Conservation (phyloP, 2,113 vertebrate genomes). For the Stegostoma tigrinum region DNA sequence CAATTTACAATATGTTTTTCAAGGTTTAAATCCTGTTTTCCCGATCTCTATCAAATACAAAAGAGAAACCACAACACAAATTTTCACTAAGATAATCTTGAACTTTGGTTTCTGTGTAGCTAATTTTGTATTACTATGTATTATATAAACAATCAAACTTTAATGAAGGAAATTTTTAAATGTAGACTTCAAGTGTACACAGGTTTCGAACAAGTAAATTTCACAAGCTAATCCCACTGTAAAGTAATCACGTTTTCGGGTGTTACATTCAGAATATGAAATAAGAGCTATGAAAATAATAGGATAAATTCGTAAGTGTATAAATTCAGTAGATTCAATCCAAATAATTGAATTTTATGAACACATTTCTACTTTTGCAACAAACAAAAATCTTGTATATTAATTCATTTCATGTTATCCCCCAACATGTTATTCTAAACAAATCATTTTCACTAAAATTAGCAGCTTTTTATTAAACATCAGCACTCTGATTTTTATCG, state of each 20-base stretch:
- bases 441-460: neutral
- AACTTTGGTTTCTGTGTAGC: neutral
- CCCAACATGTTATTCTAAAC: neutral
- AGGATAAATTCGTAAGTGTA: neutral
- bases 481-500: neutral
- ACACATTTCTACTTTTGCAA: neutral
- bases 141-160: neutral
- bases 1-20: slow-evolving; percentile 42
- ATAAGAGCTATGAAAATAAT: neutral
- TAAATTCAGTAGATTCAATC: neutral
- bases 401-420: neutral
- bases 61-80: neutral
- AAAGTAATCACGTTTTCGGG: neutral
- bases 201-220: neutral
- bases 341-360: neutral
- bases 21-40: slow-evolving; percentile 43
- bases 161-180: neutral
- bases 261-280: neutral
- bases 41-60: slow-evolving; percentile 36
- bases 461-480: neutral
- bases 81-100: neutral
- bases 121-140: neutral
- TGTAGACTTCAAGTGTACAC: neutral
- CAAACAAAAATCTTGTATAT: neutral
- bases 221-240: neutral